phyloP scores from a whole-genome alignment of 64 coral and sea anemone genomes.

The Pocillopora damicornis region DNA sequence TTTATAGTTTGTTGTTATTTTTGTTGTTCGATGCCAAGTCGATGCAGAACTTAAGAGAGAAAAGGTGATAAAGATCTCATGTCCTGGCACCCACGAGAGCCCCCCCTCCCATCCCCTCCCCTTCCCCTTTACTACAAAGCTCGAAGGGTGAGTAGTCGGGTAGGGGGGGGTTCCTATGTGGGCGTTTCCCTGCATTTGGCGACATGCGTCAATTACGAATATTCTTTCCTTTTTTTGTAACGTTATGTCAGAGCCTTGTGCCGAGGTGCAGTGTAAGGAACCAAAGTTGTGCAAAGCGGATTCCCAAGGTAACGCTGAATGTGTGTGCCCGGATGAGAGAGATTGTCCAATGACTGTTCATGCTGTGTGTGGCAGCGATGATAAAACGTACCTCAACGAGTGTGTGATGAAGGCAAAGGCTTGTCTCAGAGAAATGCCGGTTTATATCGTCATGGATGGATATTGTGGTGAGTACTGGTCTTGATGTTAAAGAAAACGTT shows the following conservation, averaged over 20 bases:
- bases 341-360: slow-evolving; percentile 54
- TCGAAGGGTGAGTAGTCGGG: no score
- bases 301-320: slow-evolving; percentile 40
- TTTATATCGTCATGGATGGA: slow-evolving; percentile 54
- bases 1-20: no score
- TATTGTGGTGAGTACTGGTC: slow-evolving; percentile 71
- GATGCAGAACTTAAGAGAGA: no score
- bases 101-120: no score
- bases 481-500: no score
- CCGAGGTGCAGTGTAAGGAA: slow-evolving; percentile 44
- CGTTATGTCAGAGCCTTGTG: slow-evolving; percentile 72
- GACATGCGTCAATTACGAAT: background rate
- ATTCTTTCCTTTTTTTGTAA: background rate
- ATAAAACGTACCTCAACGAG: slow-evolving; percentile 74
- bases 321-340: slow-evolving; percentile 68
- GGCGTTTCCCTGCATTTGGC: background rate
- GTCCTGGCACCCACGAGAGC: no score
- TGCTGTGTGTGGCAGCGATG: slow-evolving; percentile 82
- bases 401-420: slow-evolving; percentile 87
- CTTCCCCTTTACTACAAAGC: no score
- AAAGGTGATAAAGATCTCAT: no score
- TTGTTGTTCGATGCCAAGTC: no score
- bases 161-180: background rate
- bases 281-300: slow-evolving; percentile 48
- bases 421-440: slow-evolving; percentile 35